Evolutionary conservation across 2,888 invertebrate genomes (phyloP).

Genomic region (Ptychoptera contaminata): DNA sequence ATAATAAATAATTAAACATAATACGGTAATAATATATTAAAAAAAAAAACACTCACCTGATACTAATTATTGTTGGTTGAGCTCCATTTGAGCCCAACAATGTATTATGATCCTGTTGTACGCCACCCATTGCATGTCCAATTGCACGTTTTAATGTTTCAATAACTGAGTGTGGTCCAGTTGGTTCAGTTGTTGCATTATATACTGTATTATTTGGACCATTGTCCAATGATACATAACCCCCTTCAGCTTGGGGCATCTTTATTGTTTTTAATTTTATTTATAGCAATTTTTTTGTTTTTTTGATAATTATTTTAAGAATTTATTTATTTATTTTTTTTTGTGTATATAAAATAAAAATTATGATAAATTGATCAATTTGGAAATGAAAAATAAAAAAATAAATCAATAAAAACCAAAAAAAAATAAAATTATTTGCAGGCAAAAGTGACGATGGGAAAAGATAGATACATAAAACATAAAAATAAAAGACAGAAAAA

Average conservation of each 20-base stretch:
- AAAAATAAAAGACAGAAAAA: too few species aligned
- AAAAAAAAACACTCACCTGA: conserved; percentile 24
- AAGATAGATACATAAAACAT: too few species aligned
- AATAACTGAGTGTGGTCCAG: conserved; percentile 28
- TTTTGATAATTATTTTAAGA: background rate
- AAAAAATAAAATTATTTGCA: too few species aligned
- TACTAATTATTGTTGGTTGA: conserved; percentile 24
- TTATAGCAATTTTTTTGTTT: conserved; percentile 1
- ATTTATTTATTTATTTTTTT: background rate
- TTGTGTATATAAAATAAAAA: too few species aligned
- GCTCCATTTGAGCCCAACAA: conserved; percentile 24
- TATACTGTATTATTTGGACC: conserved; percentile 24
- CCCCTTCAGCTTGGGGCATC: conserved; percentile 31
- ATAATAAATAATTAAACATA: background rate
- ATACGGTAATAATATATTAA: conserved; percentile 4
- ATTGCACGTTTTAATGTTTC: conserved; percentile 29
- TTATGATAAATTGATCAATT: too few species aligned
- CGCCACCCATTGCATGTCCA: conserved; percentile 29
- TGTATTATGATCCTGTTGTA: conserved; percentile 19
- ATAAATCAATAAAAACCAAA: too few species aligned
- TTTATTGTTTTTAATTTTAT: conserved; percentile 6
- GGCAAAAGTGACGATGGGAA: too few species aligned
- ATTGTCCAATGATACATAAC: conserved; percentile 28
- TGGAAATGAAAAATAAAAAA: too few species aligned
- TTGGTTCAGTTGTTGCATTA: conserved; percentile 32